Conservation (phyloP, 2,888 invertebrate genomes). For the Tridacna crocea region DNA sequence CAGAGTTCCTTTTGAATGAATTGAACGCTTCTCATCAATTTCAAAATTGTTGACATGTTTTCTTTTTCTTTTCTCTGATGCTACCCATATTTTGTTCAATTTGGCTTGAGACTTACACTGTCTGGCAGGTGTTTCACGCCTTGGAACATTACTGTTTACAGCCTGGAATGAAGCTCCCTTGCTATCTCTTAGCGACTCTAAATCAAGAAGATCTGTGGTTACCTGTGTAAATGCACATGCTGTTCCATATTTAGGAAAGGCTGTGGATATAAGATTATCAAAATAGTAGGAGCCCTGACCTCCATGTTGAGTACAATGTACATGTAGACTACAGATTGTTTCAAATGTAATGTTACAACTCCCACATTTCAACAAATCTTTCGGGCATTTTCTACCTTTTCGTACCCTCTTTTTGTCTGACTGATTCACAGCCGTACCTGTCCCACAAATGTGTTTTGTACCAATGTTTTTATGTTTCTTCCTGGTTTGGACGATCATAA, state of each 20-base stretch:
- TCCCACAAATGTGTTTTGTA: slow-evolving; percentile 11
- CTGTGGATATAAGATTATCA: slow-evolving; percentile 40
- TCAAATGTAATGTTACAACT: slow-evolving; percentile 31
- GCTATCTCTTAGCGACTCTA: not conserved
- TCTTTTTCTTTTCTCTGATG: slow-evolving; percentile 6
- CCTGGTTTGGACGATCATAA: too few relatives aligned
- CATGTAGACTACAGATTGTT: slow-evolving; percentile 44
- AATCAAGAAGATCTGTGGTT: not conserved
- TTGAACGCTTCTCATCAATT: too few relatives aligned
- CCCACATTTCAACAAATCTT: slow-evolving; percentile 42
- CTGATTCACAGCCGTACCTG: not conserved
- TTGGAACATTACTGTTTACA: not conserved
- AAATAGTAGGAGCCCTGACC: slow-evolving; percentile 46
- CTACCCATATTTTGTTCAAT: slow-evolving; percentile 9
- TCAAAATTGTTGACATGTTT: not conserved
- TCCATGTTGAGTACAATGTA: slow-evolving; percentile 32
- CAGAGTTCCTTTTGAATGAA: not conserved
- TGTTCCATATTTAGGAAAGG: slow-evolving; percentile 52
- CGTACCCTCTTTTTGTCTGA: not conserved
- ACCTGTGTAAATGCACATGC: slow-evolving; percentile 50
- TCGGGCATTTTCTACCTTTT: not conserved
- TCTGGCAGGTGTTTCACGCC: slow-evolving; percentile 1
- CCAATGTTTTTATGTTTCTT: not conserved
- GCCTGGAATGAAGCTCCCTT: not conserved
- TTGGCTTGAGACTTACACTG: slow-evolving; percentile 9